Base-by-base conservation (phyloP, 1,140 invertebrate species). In the Zophobas atratus region DNA sequence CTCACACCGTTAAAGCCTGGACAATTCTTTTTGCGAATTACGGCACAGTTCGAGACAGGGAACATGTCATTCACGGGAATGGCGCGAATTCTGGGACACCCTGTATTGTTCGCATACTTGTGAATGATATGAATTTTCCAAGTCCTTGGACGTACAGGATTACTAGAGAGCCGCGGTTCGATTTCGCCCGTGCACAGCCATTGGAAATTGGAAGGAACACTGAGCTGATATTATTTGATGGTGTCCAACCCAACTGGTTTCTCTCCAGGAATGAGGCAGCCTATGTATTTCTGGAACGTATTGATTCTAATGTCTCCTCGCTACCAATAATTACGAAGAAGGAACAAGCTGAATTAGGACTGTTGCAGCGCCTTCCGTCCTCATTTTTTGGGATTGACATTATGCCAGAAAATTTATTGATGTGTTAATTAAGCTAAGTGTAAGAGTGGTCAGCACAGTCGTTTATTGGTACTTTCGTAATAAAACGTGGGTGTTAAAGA, bases 331-430 rank as follows among this genome's bases (percentile, higher is more conserved):
- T 56, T 56, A 56, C 55, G 55, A 56, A 56, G 55, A 56, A 56
- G 34, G 55, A 56, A 56, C 55, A 56, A 56, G 55, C 55, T 56
- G 55, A 56, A 33, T 56, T 56, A 56, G 34, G 55, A 56, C 55
- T 56, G 55, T 56, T 56, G 55, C 32, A 56, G 55, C 55, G 55
- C 55, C 35, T 33, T 56, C 55, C 55, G 55, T 56, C 55, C 55
- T 56, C 55, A 56, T 56, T 56, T 56, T 56, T 56, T 56, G 55
- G 55, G 55, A 56, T 56, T 1, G 55, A 56, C 55, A 56, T 56
- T 56, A 56, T 34, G 55, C 55, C 55, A 56, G 55, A 56, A 56
- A 1, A 56, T 51, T 51, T 51, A 35, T 33, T 56, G 55, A 56
- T 56, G 55, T 56, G 55, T 56, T 56, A 56, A 56, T 56, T 56